phyloP scores from a whole-genome alignment of 1,140 invertebrate species.

The Magallana ariakensis region DNA sequence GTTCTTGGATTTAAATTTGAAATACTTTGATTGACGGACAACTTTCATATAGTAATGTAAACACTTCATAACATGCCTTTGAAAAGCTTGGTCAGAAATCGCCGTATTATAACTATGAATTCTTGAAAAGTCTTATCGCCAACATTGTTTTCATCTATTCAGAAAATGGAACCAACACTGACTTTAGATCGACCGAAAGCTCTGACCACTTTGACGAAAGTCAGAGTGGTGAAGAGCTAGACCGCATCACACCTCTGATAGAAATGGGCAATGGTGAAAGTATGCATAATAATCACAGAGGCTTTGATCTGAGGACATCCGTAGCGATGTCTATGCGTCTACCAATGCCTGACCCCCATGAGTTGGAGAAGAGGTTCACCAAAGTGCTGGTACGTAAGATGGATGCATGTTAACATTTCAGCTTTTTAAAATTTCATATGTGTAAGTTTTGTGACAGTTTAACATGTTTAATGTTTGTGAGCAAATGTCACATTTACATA shows the following conservation, averaged over 20 bases:
- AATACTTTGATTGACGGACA: not conserved
- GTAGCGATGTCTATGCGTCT: slow-evolving; percentile 76
- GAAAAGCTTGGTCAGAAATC: not conserved
- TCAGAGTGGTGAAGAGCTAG: slow-evolving; percentile 24
- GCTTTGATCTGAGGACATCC: slow-evolving; percentile 69
- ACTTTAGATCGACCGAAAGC: slow-evolving; percentile 16
- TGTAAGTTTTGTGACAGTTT: too few relatives aligned
- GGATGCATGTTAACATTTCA: not conserved
- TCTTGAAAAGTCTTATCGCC: not conserved
- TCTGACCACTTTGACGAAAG: slow-evolving; percentile 37
- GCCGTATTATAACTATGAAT: not conserved
- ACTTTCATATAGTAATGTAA: not conserved
- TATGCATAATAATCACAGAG: slow-evolving; percentile 65
- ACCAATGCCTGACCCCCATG: slow-evolving; percentile 92
- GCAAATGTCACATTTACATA: too few relatives aligned
- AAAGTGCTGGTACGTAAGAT: slow-evolving; percentile 93
- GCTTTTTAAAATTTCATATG: too few relatives aligned
- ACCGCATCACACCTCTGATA: slow-evolving; percentile 50
- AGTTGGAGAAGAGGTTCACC: slow-evolving; percentile 94
- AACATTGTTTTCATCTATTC: not conserved
- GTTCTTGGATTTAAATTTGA: not conserved
- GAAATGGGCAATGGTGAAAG: slow-evolving; percentile 73
- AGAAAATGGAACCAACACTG: slow-evolving; percentile 9
- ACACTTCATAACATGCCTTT: not conserved
- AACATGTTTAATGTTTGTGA: too few relatives aligned